Evolutionary conservation across 2,113 vertebrate genomes (phyloP), one percentile per base, ranked within the genome.

Genomic region (Pterocles burchelli): DNA sequence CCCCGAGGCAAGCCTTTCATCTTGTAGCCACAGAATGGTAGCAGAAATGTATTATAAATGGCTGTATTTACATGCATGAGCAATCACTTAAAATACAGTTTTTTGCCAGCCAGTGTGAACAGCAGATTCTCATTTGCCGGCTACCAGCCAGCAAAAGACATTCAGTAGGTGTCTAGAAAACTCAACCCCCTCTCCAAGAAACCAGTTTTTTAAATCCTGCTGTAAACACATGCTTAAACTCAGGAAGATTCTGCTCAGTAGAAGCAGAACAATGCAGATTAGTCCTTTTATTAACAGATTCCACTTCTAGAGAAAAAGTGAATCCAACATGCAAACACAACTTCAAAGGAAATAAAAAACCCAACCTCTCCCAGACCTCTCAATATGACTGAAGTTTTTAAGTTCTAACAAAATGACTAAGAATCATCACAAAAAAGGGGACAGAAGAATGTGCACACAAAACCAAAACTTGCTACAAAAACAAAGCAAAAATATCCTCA

Each of bases 1-100:
- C 94, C 96, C 75, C 6, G 43, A 83, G 90, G 90, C 90, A 51
- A 95, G 68, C 68, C 86, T 96, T 97, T 97, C 90, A 95, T 97
- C 90, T 94, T 77, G 36, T 36, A 46, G 79, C 63, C 85, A 24
- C 88, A 67, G 62, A 90, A 73, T 17, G 90, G 68, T n/a, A 90
- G 79, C 73, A 72, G 81, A 78, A 76, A 71, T 73, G 67, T 67
- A 24, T 55, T 16, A 46, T 74, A 90, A 85, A 74, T 88, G 82
- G 59, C 82, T 86, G 65, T 26, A 93, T 88, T 94, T 92, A 94
- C 94, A 92, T 67, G 90, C 90, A 80, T 92, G 90, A 97, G 87
- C 74, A 73, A 73, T 14, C 71, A 15, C 66, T 73, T 88, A 85
- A 91, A 94, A 91, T 61, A 59, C 1, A 0, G 19, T 34, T 61